Conservation (phyloP, 1,140 invertebrate species). For the Zaprionus gabonicus region DNA sequence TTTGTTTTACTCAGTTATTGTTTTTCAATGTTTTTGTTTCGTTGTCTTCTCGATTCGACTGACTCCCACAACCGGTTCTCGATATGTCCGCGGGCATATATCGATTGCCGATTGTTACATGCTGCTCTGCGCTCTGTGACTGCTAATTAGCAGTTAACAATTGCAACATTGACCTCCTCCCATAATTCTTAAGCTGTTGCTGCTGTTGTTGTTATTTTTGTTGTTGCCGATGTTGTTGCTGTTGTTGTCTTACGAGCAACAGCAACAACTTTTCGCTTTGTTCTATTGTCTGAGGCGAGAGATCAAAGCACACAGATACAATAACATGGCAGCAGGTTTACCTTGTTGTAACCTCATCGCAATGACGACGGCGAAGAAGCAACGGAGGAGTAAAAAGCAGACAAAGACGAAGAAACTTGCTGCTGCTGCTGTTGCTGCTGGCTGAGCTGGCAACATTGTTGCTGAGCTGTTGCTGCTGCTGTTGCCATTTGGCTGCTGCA, state of each 20-base stretch:
- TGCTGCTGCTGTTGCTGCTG: constrained; percentile 11
- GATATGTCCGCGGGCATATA: constrained; percentile 54
- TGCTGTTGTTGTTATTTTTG: constrained; percentile 13
- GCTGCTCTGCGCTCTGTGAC: constrained; percentile 41
- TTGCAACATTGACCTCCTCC: constrained; percentile 78
- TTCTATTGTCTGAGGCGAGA: constrained; percentile 73
- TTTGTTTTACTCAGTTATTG: background rate
- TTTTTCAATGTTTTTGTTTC: background rate
- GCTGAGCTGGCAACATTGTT: constrained; percentile 44
- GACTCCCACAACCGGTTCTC: constrained; percentile 53
- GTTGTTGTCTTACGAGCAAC: constrained; percentile 31
- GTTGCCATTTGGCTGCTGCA: constrained; percentile 45
- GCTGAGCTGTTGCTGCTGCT: constrained; percentile 35
- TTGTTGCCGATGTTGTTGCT: constrained; percentile 9
- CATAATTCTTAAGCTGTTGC: constrained; percentile 60
- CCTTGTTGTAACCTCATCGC: constrained; percentile 75
- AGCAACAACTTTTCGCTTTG: constrained; percentile 68
- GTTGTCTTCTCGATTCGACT: background rate
- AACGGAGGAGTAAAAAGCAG: constrained; percentile 19
- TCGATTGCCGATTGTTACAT: constrained; percentile 70
- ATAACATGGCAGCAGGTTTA: constrained; percentile 75
- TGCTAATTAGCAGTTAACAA: constrained; percentile 80
- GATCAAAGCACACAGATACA: constrained; percentile 71
- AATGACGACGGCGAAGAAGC: constrained; percentile 25
- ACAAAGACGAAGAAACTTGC: constrained; percentile 36